Evolutionary conservation across 2,888 invertebrate species (phyloP).

Genomic region (Ormyrus thymus): DNA sequence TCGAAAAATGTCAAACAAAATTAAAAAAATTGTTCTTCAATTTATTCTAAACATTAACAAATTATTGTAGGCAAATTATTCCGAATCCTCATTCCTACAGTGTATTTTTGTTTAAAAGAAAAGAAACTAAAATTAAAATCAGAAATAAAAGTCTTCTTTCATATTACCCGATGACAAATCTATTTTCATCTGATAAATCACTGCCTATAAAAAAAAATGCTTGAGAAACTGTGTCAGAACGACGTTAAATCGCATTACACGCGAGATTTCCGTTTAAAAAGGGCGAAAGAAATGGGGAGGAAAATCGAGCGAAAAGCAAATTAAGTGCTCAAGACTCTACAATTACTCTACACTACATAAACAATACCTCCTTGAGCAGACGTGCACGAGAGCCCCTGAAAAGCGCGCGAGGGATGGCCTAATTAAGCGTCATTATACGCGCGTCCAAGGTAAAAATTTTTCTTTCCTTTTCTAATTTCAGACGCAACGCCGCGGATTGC

Average conservation of each 20-base stretch:
- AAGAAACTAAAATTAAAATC: not conserved
- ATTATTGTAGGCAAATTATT: not conserved
- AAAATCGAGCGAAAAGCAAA: constrained; percentile 10
- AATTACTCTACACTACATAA: constrained; percentile 6
- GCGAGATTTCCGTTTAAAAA: not conserved
- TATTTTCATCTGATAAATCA: not conserved
- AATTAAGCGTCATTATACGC: constrained; percentile 9
- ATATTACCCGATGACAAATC: not conserved
- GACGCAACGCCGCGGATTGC: not conserved
- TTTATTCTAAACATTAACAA: constrained; percentile 23
- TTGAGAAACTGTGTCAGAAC: constrained; percentile 9
- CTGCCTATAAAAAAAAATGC: not conserved
- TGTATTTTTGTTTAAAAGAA: not conserved
- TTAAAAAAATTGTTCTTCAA: too few relatives aligned
- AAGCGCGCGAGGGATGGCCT: constrained; percentile 6
- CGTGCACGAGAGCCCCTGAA: not conserved
- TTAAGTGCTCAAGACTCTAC: constrained; percentile 8
- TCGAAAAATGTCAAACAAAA: too few relatives aligned
- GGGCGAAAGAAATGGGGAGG: not conserved
- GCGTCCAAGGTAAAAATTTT: constrained; percentile 13
- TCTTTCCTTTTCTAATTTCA: not conserved
- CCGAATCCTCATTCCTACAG: not conserved
- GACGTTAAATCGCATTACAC: constrained; percentile 13
- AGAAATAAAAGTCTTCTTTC: not conserved
- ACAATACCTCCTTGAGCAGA: not conserved